These are phyloP conservation scores for Lophius piscatorius DNA, from an alignment of 2,113 vertebrate species.

Conservation along the genomic window DNA sequence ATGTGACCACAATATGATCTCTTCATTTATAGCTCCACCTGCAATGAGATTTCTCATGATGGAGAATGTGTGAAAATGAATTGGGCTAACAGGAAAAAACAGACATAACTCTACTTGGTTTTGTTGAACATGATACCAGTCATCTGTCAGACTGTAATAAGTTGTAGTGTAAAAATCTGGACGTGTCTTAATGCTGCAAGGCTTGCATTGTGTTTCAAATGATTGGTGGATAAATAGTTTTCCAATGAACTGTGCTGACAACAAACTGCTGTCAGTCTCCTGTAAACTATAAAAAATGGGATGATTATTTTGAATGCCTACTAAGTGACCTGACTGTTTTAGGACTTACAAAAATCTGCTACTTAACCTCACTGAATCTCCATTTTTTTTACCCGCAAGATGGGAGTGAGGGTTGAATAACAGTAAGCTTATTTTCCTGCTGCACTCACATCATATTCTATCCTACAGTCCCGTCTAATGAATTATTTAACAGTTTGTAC, in stretches of 20 bases:
- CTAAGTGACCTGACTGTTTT: slow-evolving; percentile 17
- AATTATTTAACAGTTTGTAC: slow-evolving; percentile 84
- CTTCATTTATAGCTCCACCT: slow-evolving; percentile 23
- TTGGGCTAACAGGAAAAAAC: slow-evolving; percentile 14
- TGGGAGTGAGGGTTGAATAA: slow-evolving; percentile 52
- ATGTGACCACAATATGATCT: slow-evolving; percentile 7
- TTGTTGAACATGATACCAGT: slow-evolving; percentile 17
- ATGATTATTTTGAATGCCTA: slow-evolving; percentile 20
- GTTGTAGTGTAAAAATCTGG: slow-evolving; percentile 11
- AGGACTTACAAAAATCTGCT: slow-evolving; percentile 44
- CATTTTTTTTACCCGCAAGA: slow-evolving; percentile 65
- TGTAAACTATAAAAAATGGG: slow-evolving; percentile 7
- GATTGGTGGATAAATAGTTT: slow-evolving; percentile 34
- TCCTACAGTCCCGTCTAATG: slow-evolving; percentile 63
- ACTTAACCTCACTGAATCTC: slow-evolving; percentile 60
- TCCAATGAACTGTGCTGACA: slow-evolving; percentile 6
- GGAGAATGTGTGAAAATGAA: slow-evolving; percentile 24
- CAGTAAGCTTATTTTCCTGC: slow-evolving; percentile 56
- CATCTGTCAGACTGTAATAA: slow-evolving; percentile 26
- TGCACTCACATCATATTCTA: slow-evolving; percentile 67
- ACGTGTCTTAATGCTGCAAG: slow-evolving; percentile 16
- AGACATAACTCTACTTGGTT: slow-evolving; percentile 32
- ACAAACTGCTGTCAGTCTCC: slow-evolving; percentile 1
- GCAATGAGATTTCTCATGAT: slow-evolving; percentile 27
- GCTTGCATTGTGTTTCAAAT: neutral